A percentile compares a stretch with the other conserved stretches of the same genome.
phyloP scores from a whole-genome alignment of 2,113 vertebrate species.

The Heptranchias perlo region DNA sequence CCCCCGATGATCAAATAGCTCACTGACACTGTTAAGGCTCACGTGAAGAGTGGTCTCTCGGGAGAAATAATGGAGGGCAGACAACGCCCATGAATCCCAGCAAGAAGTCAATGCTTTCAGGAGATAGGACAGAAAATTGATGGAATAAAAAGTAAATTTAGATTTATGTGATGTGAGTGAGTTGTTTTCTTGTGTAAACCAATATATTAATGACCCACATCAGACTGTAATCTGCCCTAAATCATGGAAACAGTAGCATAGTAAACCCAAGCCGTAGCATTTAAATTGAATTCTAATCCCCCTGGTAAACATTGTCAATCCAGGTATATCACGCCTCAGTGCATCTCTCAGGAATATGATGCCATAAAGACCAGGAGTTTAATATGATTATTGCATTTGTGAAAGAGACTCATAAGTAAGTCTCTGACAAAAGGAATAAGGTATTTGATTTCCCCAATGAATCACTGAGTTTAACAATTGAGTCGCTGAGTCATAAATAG shows the following conservation, averaged over 20 bases:
- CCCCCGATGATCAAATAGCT: background rate
- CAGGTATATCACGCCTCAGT: slow-evolving; percentile 2
- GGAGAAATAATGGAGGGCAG: background rate
- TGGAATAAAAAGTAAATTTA: background rate
- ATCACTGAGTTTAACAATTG: background rate
- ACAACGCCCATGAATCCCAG: background rate
- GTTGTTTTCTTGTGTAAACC: slow-evolving; percentile 19
- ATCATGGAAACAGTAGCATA: background rate
- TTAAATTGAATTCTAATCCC: slow-evolving; percentile 29
- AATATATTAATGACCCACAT: slow-evolving; percentile 20
- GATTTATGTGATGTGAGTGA: background rate
- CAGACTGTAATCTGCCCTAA: slow-evolving; percentile 1
- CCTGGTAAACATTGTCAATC: background rate
- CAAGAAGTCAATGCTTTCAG: background rate
- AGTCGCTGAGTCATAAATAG: background rate
- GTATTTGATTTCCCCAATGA: background rate
- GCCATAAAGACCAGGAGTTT: background rate
- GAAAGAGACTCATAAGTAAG: background rate
- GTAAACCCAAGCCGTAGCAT: background rate
- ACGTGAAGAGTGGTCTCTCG: background rate
- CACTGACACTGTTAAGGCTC: background rate
- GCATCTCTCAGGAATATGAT: slow-evolving; percentile 18
- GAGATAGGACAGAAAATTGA: background rate
- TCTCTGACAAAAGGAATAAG: background rate
- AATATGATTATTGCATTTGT: slow-evolving; percentile 11